Conservation (phyloP, 2,113 vertebrate genomes). For the rabbit (Oryctolagus cuniculus) region mOryCun1.1 NC_091433.1:54158501-54159000, state of each 20-base stretch:
- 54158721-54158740: not conserved
- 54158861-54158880: no score
- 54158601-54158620: slow-evolving; percentile 38
- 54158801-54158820: not conserved
- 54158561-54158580: not conserved
- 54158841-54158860: not conserved
- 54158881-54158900: not conserved
- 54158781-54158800: not conserved
- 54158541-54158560: not conserved
- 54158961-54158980: slow-evolving; percentile 21
- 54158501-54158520: not conserved
- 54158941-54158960: not conserved
- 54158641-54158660: not conserved
- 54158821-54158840: no score
- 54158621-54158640: not conserved
- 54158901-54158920: not conserved
- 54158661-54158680: not conserved
- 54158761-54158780: not conserved
- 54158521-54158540: not conserved
- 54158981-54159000: slow-evolving; percentile 53
- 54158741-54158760: not conserved
- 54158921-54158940: fast-evolving
- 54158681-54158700: not conserved
- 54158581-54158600: not conserved
- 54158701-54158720: not conserved